phyloP scores from a whole-genome alignment of 1,140 invertebrate species.

The Heliconius melpomene region DNA sequence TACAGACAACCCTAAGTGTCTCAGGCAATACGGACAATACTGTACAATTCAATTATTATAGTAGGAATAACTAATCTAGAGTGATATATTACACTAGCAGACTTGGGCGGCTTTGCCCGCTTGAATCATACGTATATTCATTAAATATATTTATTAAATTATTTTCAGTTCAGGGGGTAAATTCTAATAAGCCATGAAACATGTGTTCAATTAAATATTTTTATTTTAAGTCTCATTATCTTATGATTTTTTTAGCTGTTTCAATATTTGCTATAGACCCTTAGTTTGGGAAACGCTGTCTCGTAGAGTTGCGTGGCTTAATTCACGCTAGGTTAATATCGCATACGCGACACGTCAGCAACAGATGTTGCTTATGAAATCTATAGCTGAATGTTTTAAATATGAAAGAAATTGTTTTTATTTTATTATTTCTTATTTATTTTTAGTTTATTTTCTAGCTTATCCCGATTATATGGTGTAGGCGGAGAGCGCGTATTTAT shows the following conservation, averaged over 20 bases:
- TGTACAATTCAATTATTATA: constrained; percentile 11
- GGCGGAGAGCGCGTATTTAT: too few relatives aligned
- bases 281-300: neutral
- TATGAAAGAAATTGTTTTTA: neutral
- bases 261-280: neutral
- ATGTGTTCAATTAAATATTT: too few relatives aligned
- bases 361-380: neutral
- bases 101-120: too few relatives aligned
- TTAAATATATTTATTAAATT: too few relatives aligned
- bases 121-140: too few relatives aligned
- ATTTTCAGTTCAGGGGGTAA: too few relatives aligned
- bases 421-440: neutral
- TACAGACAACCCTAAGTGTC: neutral
- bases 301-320: neutral
- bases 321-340: constrained; percentile 1
- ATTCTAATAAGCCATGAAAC: too few relatives aligned
- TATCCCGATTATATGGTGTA: too few relatives aligned
- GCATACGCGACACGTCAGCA: neutral
- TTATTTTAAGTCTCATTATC: too few relatives aligned
- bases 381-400: neutral
- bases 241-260: too few relatives aligned
- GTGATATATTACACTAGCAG: neutral
- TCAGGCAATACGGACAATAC: neutral
- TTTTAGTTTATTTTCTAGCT: too few relatives aligned
- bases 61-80: constrained; percentile 7